Conservation (phyloP, 2,888 invertebrate species). For the Clusia tigrina region DNA sequence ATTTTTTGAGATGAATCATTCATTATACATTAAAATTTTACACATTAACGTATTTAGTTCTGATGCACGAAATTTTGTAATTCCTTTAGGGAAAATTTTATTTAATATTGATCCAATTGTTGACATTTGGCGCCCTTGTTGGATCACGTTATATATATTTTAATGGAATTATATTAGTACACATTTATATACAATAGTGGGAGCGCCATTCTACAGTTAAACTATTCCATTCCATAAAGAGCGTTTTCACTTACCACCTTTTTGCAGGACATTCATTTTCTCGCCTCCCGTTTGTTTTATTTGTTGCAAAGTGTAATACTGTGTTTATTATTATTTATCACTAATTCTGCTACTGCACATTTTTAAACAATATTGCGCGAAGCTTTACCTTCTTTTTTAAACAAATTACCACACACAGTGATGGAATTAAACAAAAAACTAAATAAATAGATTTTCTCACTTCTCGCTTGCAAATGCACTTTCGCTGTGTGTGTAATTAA, state of each 20-base stretch:
- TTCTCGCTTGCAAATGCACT: neutral
- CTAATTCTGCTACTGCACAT: neutral
- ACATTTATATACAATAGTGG: neutral
- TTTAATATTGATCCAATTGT: neutral
- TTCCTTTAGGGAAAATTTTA: no score
- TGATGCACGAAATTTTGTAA: no score
- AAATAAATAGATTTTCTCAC: neutral
- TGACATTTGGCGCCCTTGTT: neutral
- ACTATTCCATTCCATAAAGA: neutral
- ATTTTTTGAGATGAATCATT: neutral
- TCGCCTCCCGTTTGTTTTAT: neutral
- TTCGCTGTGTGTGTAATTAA: no score
- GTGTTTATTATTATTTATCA: neutral
- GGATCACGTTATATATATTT: neutral
- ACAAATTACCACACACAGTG: neutral
- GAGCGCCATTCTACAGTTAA: slow-evolving; percentile 2
- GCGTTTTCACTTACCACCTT: slow-evolving; percentile 28
- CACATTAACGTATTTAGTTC: no score
- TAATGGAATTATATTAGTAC: neutral
- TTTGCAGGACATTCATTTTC: slow-evolving; percentile 35
- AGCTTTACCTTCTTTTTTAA: neutral
- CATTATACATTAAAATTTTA: neutral
- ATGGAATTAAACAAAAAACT: neutral
- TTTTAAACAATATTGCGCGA: neutral
- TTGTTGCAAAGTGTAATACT: slow-evolving; percentile 1